phyloP scores from a whole-genome alignment of 2,888 invertebrate genomes.

The Calliopum simillimum region DNA sequence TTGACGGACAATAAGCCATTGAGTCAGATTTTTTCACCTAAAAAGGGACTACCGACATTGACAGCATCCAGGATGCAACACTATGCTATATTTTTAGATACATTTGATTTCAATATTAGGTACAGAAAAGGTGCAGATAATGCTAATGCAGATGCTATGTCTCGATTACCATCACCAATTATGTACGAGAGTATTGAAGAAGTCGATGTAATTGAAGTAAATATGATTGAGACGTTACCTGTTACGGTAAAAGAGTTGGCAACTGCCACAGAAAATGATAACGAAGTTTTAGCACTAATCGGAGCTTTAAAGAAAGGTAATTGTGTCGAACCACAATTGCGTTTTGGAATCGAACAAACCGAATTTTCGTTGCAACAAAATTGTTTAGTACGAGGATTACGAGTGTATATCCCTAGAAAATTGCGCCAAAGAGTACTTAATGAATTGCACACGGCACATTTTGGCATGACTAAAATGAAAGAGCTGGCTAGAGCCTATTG shows the following conservation, averaged over 20 bases:
- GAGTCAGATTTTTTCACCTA: constrained; percentile 42
- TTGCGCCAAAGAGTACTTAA: constrained; percentile 19
- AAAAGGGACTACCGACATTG: constrained; percentile 41
- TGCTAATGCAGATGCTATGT: constrained; percentile 39
- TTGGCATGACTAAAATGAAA: constrained; percentile 25
- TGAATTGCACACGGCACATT: constrained; percentile 30
- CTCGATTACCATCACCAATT: constrained; percentile 23
- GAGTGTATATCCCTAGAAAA: constrained; percentile 16
- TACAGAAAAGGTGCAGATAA: constrained; percentile 33
- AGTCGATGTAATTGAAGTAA: constrained; percentile 36
- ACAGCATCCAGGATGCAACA: constrained; percentile 43
- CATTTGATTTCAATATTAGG: constrained; percentile 41
- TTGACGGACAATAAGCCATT: constrained; percentile 50
- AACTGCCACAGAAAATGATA: not conserved
- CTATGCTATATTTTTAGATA: constrained; percentile 40
- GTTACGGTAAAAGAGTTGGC: constrained; percentile 7
- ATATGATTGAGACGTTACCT: constrained; percentile 31
- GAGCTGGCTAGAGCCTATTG: constrained; percentile 34
- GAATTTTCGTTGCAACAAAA: constrained; percentile 21
- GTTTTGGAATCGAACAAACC: constrained; percentile 1
- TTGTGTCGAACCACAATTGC: constrained; percentile 5
- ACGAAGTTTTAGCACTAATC: constrained; percentile 5
- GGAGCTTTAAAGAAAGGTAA: constrained; percentile 17
- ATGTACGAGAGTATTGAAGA: constrained; percentile 21
- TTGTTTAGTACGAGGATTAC: constrained; percentile 16